Base-by-base conservation (phyloP, 1,140 invertebrate genomes). In the Plodia interpunctella region DNA sequence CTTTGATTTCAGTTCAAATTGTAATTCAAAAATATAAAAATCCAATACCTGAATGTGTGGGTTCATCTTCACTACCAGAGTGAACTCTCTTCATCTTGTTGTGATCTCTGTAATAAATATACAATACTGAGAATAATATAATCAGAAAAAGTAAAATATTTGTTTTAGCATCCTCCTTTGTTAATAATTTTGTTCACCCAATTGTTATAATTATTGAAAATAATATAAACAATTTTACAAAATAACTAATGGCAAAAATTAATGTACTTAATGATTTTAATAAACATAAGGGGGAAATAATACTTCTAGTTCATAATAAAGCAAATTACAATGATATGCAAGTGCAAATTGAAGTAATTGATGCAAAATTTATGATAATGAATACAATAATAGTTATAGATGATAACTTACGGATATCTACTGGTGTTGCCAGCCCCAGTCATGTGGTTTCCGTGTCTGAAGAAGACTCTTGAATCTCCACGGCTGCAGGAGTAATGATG, bases 81-180 rank as follows among this genome's bases (percentile, higher is more conserved):
- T 93, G 92, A 30, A 93, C 91, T 72, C 94, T 91, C 89, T 95
- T 95, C 89, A 94, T 92, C 84, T 94, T 94, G 66, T 95, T 95
- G 76, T 95, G 93, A 68, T 96, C 95, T 88, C 95, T 96, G 91
- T 70, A 92, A 92, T 64, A 63, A 71, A 63, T 38, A 63, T 21
- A 60, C 49, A 38, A 49, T 15, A 44, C 1, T 44, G 5, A 44
- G 35, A 17, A 44, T n/a, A 17, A 10, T 15, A 44, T 15, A 44
- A 5, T 15, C 1, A 44, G 13, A 0, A 25, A 49, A 55, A 32
- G 54, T 49, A 20, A 52, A 20, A 52, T 21, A 4, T 20, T 15
- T 44, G 13, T 44, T 44, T 44, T 44, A 15, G 15, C 9, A 44
- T 44, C 38, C 38, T 44, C 38, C 38, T 44, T 44, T 44, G 38